Evolutionary conservation across 1,140 invertebrate genomes (phyloP).

Genomic region (Drosophila santomea): DNA sequence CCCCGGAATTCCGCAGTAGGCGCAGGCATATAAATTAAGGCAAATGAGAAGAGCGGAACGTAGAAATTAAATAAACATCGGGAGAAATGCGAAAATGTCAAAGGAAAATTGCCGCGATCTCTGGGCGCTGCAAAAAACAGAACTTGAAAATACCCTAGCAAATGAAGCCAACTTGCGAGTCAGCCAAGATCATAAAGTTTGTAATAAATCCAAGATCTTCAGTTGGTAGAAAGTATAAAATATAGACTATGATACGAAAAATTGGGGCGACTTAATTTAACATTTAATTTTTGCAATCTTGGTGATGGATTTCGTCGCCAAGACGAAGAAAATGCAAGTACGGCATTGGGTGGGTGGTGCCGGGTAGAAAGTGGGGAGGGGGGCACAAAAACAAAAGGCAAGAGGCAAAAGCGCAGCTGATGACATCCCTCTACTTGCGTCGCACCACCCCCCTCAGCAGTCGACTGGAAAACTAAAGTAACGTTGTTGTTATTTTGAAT

Average conservation of each 20-base stretch:
- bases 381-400: constrained; percentile 52
- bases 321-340: constrained; percentile 3
- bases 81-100: constrained; percentile 39
- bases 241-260: neutral
- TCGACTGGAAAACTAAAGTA: constrained; percentile 21
- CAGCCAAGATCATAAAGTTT: too few species aligned
- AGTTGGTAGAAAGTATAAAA: too few species aligned
- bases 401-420: constrained; percentile 34
- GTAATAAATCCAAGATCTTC: too few species aligned
- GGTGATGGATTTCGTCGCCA: neutral
- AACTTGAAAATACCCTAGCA: constrained; percentile 5
- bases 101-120: constrained; percentile 20
- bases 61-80: constrained; percentile 73
- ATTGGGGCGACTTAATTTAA: neutral
- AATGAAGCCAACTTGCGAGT: too few species aligned
- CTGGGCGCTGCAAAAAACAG: neutral
- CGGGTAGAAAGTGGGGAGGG: neutral
- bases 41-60: constrained; percentile 65
- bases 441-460: neutral
- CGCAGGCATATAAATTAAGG: constrained; percentile 62
- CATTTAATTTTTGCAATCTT: neutral
- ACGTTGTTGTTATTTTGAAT: constrained; percentile 42
- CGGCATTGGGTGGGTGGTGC: neutral
- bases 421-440: neutral
- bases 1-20: constrained; percentile 1